phyloP scores from a whole-genome alignment of 2,113 vertebrate genomes.

The Genyomyrus donnyi region DNA sequence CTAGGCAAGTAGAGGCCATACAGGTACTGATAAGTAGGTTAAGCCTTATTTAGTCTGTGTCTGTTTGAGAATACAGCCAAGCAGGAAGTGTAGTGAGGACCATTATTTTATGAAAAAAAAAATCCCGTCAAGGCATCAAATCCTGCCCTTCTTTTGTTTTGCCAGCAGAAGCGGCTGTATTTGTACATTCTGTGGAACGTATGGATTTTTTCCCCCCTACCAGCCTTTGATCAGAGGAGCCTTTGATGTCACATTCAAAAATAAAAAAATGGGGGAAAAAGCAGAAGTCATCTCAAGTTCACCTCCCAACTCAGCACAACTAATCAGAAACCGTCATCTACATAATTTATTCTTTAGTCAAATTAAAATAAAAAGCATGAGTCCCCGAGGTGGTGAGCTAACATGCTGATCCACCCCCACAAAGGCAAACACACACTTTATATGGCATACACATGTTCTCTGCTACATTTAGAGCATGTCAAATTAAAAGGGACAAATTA shows the following conservation, averaged over 20 bases:
- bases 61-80: constrained; percentile 20
- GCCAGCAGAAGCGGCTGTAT: constrained; percentile 35
- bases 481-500: neutral
- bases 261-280: constrained; percentile 63
- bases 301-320: constrained; percentile 68
- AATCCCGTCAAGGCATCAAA: constrained; percentile 40
- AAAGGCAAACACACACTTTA: neutral
- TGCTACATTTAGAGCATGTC: neutral
- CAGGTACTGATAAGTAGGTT: constrained; percentile 60
- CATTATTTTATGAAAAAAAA: neutral
- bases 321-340: constrained; percentile 61
- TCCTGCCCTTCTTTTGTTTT: constrained; percentile 51
- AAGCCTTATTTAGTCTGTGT: constrained; percentile 48
- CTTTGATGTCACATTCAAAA: constrained; percentile 81
- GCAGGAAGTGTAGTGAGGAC: neutral
- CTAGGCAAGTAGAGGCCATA: constrained; percentile 53
- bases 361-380: constrained; percentile 16
- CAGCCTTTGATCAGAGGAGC: constrained; percentile 76
- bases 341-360: constrained; percentile 47
- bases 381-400: neutral
- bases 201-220: constrained; percentile 51
- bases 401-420: neutral
- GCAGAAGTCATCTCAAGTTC: constrained; percentile 72
- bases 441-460: neutral
- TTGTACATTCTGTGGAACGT: constrained; percentile 43